Percentiles rank a stretch among this genome's conserved stretches.
These are phyloP conservation scores for Agrotis exclamationis DNA, from an alignment of 2,888 invertebrate genomes.

Conservation along the genomic window DNA sequence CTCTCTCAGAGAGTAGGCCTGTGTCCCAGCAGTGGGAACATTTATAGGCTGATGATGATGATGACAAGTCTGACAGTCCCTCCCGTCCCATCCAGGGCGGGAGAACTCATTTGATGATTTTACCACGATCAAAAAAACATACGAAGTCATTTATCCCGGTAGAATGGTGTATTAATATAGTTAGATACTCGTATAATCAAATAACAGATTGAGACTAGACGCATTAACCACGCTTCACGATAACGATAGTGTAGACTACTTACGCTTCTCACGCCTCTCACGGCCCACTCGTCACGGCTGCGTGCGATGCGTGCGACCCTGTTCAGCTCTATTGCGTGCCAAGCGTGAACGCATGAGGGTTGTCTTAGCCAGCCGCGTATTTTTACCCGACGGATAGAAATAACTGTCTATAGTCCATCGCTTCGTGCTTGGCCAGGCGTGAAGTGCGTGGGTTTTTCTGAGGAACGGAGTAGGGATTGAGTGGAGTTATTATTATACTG, in stretches of 20 bases:
- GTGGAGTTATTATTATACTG: neutral
- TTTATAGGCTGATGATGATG: no score
- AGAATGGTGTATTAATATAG: no score
- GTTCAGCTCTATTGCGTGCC: constrained; percentile 50
- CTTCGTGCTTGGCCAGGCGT: constrained; percentile 39
- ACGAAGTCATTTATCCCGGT: no score
- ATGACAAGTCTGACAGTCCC: no score
- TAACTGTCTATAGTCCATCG: constrained; percentile 36
- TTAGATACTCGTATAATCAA: no score
- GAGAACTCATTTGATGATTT: no score
- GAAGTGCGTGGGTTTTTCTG: constrained; percentile 37
- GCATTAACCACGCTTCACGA: neutral
- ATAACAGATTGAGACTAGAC: no score
- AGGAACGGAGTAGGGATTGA: constrained; percentile 24
- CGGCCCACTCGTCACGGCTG: constrained; percentile 41
- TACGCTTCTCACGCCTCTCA: constrained; percentile 33
- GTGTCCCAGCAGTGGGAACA: no score
- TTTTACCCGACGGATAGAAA: constrained; percentile 57
- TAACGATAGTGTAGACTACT: constrained; percentile 29
- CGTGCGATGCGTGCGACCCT: constrained; percentile 63
- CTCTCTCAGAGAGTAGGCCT: no score
- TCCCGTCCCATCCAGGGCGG: no score
- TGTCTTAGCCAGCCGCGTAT: constrained; percentile 56
- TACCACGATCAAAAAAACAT: no score
- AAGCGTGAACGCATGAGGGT: constrained; percentile 55